Percentiles rank a stretch among this genome's conserved stretches.
phyloP scores from a whole-genome alignment of 2,797 vertebrate species.

The Podargus strigoides region DNA sequence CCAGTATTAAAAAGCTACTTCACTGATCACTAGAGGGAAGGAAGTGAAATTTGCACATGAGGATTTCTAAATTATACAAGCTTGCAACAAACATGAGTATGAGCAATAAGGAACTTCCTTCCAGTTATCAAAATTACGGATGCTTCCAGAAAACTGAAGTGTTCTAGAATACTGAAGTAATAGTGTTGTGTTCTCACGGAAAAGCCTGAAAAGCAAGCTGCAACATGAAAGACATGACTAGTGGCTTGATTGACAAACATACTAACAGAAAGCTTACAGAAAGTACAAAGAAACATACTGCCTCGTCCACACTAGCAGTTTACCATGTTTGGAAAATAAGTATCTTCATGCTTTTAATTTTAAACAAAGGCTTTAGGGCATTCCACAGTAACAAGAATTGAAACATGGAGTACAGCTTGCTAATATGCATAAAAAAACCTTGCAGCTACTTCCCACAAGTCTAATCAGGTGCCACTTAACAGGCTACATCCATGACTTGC shows the following conservation, averaged over 20 bases:
- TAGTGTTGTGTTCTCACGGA: background rate
- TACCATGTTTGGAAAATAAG: background rate
- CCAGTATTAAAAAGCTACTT: background rate
- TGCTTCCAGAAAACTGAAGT: background rate
- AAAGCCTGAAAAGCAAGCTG: background rate
- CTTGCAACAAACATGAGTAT: background rate
- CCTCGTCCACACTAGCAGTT: background rate
- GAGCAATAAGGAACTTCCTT: slow-evolving; percentile 19
- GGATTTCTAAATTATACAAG: slow-evolving; percentile 1
- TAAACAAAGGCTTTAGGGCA: background rate
- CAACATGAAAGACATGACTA: background rate
- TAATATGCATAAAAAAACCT: background rate
- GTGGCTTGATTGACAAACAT: background rate
- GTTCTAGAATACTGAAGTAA: background rate
- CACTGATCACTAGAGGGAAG: background rate
- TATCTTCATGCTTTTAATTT: background rate
- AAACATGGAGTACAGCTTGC: background rate
- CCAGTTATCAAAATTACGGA: background rate
- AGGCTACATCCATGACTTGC: background rate
- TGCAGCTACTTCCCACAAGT: background rate
- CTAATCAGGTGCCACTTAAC: background rate
- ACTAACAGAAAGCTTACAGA: background rate
- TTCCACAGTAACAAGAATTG: background rate
- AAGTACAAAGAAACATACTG: background rate
- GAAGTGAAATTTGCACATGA: slow-evolving; percentile 15